phyloP scores from a whole-genome alignment of 2,888 invertebrate genomes.

The Stictocephala bisonia region DNA sequence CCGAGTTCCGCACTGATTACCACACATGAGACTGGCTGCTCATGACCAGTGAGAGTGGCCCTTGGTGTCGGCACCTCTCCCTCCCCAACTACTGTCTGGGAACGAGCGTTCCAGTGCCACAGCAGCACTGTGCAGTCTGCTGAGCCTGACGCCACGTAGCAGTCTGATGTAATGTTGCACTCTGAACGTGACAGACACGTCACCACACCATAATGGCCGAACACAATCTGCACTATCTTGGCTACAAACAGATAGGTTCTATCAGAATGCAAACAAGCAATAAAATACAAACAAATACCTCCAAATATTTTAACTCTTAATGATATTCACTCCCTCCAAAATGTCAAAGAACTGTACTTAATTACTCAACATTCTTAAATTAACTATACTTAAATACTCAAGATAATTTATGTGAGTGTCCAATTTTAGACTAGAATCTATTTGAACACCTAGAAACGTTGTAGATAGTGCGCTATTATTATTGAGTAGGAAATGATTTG shows the following conservation, averaged over 20 bases:
- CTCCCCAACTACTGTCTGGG: slow-evolving; percentile 97
- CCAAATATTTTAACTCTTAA: no score
- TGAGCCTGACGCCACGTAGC: slow-evolving; percentile 97
- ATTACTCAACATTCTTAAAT: no score
- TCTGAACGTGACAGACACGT: slow-evolving; percentile 98
- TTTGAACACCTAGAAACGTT: no score
- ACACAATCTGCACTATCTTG: slow-evolving; percentile 97
- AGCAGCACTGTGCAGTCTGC: slow-evolving; percentile 97
- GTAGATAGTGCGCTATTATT: no score
- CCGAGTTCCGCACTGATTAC: slow-evolving; percentile 98
- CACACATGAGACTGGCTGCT: slow-evolving; percentile 94
- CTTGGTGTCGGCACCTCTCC: slow-evolving; percentile 95
- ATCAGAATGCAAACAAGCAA: no score
- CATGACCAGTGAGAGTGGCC: slow-evolving; percentile 97
- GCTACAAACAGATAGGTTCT: slow-evolving; percentile 73
- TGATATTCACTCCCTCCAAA: no score
- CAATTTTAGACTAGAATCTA: no score
- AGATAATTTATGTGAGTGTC: no score
- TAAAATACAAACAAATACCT: no score
- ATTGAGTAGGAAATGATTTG: no score
- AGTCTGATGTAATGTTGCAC: slow-evolving; percentile 98
- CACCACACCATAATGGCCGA: slow-evolving; percentile 99
- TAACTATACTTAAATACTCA: no score
- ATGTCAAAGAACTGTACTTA: no score
- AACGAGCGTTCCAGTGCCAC: slow-evolving; percentile 99